Conservation (phyloP, 23 tunicate species). For the Halocynthia roretzi region DNA sequence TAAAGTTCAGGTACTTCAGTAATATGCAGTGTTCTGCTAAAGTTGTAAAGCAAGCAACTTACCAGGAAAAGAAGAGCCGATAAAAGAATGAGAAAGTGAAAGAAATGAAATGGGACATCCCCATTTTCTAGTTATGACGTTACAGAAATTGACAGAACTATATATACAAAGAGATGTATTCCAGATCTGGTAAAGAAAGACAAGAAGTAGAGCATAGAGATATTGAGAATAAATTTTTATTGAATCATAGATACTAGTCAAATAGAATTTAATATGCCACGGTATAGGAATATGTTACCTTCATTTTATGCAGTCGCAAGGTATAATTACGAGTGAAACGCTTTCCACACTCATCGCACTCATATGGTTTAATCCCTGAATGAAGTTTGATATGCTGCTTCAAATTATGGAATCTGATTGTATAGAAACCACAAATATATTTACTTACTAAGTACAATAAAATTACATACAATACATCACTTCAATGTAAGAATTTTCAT, state of each 20-base stretch:
- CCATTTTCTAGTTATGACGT: too few species aligned
- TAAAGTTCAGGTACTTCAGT: too few species aligned
- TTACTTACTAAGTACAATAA: not conserved
- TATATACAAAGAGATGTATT: not conserved
- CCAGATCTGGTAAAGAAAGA: not conserved
- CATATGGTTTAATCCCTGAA: conserved; percentile 94
- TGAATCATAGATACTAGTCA: too few species aligned
- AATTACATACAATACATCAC: not conserved
- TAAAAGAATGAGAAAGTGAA: too few species aligned
- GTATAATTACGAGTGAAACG: conserved; percentile 95
- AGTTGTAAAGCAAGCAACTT: too few species aligned
- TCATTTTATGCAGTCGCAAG: conserved; percentile 90
- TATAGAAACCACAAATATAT: not conserved
- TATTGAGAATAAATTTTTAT: too few species aligned
- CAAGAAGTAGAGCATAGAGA: too few species aligned
- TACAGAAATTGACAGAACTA: not conserved
- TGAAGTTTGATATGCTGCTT: conserved; percentile 99
- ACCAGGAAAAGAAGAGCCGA: too few species aligned
- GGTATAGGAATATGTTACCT: conserved; percentile 42
- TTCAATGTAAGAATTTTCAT: not conserved
- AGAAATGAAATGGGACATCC: too few species aligned
- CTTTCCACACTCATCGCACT: conserved; percentile 94
- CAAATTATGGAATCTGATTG: conserved; percentile 83
- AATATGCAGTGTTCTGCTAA: too few species aligned
- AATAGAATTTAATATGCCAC: not conserved